phyloP scores from a whole-genome alignment of 2,888 invertebrate genomes.

The Microctonus hyperodae region DNA sequence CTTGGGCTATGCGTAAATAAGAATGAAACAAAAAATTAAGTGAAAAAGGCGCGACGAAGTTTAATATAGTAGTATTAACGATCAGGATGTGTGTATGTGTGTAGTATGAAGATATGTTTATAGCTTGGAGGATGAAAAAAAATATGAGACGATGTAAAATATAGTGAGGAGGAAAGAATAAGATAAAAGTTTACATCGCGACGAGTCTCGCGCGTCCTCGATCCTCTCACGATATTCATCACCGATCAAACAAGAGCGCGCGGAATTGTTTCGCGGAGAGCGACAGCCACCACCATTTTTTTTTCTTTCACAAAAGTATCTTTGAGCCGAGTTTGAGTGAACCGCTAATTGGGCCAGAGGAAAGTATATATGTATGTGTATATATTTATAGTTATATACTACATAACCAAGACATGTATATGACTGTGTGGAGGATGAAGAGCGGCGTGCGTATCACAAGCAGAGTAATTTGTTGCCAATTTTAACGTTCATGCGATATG shows the following conservation, averaged over 20 bases:
- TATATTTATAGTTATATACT: conserved; percentile 13
- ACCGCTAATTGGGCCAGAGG: conserved; percentile 57
- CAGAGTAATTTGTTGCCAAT: conserved; percentile 58
- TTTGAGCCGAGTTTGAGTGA: conserved; percentile 44
- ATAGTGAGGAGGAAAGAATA: not conserved
- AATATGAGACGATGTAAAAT: not conserved
- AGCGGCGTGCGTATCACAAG: conserved; percentile 32
- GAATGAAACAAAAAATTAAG: conserved; percentile 5
- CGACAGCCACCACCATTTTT: conserved; percentile 32
- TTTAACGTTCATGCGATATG: conserved; percentile 49
- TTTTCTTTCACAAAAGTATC: conserved; percentile 34
- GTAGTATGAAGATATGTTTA: not conserved
- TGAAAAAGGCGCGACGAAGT: conserved; percentile 25
- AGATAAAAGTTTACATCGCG: conserved; percentile 25
- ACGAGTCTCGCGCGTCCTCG: conserved; percentile 14
- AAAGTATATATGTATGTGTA: conserved; percentile 26
- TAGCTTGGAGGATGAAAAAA: not conserved
- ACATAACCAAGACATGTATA: conserved; percentile 16
- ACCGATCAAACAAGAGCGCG: conserved; percentile 28
- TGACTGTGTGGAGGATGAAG: conserved; percentile 22
- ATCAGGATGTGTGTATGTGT: conserved; percentile 1
- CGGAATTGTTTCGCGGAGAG: conserved; percentile 23
- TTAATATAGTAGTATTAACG: conserved; percentile 24
- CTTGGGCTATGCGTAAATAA: too few relatives aligned
- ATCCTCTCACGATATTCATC: conserved; percentile 34